Base-by-base conservation (phyloP, 2,797 vertebrate species). In the Karalla daura region DNA sequence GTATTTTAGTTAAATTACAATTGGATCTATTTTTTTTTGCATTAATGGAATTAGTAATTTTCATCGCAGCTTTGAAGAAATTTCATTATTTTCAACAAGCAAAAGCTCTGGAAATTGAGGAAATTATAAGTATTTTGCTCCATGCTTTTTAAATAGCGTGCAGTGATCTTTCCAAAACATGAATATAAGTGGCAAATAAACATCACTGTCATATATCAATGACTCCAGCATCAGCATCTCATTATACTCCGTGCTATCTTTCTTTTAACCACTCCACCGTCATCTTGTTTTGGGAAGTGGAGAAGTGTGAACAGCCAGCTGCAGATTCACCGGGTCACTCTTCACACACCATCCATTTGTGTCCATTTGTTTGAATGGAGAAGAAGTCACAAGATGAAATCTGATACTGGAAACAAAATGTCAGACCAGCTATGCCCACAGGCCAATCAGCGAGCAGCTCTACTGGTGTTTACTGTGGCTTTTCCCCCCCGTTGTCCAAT, bases 361-460 rank as follows among this genome's bases (percentile, higher is more conserved):
- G 2, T 36, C 15, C 28, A 2, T 49, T 46, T 63, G 27, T 49
- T 32, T 79, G 40, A 65, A 63, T 49, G 52, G 25, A 75, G 24
- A 74, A 5, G 4, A 64, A 47, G 21, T 33, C 73, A 78, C 82
- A 90, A 90, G 79, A 92, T 91, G 89, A 93, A 90, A 89, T 90
- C 86, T 86, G 85, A 90, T 76, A 79, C 72, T 72, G 52, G 65
- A 90, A 85, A 89, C 90, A 91, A 90, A 91, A 93, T 92, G 88
- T 91, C 90, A 92, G 88, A 85, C 82, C 45, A 50, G 50, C 63
- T 52, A 50, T 49, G 30, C 14, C 2, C 37, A 5, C 3, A 0
- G 73, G 20, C 92, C 92, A 93, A 92, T 91, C 84, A 77, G 59
- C 27, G 35, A 1, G 0, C 45, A 47, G 33, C 2, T 8, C 41